Base-by-base conservation (phyloP, 2,113 vertebrate species). In the Semicossyphus pulcher region DNA sequence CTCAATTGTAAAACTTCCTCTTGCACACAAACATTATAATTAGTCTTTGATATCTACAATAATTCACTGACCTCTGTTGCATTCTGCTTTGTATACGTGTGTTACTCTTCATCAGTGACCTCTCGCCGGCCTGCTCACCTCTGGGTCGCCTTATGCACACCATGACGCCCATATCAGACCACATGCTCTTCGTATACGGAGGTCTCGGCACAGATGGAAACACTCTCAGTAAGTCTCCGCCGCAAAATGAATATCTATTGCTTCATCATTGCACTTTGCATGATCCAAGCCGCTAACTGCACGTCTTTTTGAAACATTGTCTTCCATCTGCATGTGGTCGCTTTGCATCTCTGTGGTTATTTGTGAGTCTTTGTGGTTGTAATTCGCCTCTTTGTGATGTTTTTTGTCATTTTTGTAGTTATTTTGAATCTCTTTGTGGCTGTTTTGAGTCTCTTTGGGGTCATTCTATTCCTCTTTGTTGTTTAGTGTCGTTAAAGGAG, bases 131-230 rank as follows among this genome's bases (percentile, higher is more conserved):
- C 76, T 82, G 87, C 72, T 87, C 89, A 1, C 98, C 98, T 8
- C 80, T 85, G 36, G 95, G 97, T 5, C 96, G 98, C 32, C 97
- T 95, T 3, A 95, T 97, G 95, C 97, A 99, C 93, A 97, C 96
- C 0, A 78, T 99, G 86, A 99, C 96, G 4, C 83, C 96, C 0
- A 86, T 93, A n/a, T 94, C 95, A n/a, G 94, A 96, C 16, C 92
- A 94, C 85, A 91, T 88, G 1, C 93, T 99, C 41, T 96, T 99
- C 71, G 80, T 99, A 7, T 98, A 96, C 78, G 98, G 97, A 39
- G 98, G 98, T 3, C 88, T 99, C 54, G 94, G 95, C 85, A 90
- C 86, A 7, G 93, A 95, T 26, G 96, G 96, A 72, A 91, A 90
- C 54, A 96, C 96, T 44, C 85, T 98, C 51, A 95, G 97, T 99